Evolutionary conservation across 2,797 vertebrate genomes (phyloP), one percentile per base, ranked within the genome.

Genomic region (Melanotaenia nigrans): DNA sequence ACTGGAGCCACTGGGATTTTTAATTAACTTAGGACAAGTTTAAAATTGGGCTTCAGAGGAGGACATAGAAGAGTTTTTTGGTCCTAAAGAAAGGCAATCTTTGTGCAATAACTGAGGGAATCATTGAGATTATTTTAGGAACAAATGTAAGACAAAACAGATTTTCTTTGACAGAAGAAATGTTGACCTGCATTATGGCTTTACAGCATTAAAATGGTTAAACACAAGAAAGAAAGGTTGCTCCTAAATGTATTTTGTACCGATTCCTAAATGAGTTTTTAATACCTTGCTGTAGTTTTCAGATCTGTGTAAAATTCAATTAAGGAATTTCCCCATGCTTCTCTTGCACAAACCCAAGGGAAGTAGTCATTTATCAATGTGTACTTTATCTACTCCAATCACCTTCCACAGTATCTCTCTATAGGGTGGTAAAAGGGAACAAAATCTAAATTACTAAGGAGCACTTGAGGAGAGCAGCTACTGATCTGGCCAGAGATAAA

Each of bases 11-110:
- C 8, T 49, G 61, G 68, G 72, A 56, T 38, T 80, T 82, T 79
- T 74, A 84, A 90, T 86, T 47, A 73, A 70, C 65, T 86, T 79
- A 81, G 76, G 64, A 49, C 24, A 63, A 33, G 64, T 76, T 69
- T 61, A 55, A 87, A 83, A 82, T 70, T 61, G 53, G 57, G 66
- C 68, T 73, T 69, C 35, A n/a, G n/a, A 71, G 71, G 65, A 66
- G 55, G 61, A 74, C 42, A 38, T n/a, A 14, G 49, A 32, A 78
- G 61, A 68, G 35, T n/a, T 2, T 5, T 32, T 69, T 59, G 62
- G 63, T 71, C 54, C 30, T 45, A 47, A 33, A 61, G 33, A 73
- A 54, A 73, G 74, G 20, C 12, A 66, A 69, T 75, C 40, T 65
- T 32, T 25, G 6, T 16, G 18, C 2, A 73, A 66, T 38, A 65